Base-by-base conservation (phyloP, 2,113 vertebrate genomes). In the Perccottus glenii region DNA sequence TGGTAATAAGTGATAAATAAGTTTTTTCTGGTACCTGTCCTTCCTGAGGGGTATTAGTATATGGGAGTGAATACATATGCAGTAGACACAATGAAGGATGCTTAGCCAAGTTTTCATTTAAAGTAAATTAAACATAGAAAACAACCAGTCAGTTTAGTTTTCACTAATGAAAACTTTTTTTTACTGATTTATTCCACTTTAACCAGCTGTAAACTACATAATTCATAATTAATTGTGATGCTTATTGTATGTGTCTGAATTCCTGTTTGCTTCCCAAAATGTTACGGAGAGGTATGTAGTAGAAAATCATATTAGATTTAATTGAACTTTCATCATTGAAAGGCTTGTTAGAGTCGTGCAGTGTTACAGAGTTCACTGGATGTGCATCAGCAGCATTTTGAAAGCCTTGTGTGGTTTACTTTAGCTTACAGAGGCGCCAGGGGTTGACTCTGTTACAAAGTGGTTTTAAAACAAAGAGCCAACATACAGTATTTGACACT, bases 291-390 rank as follows among this genome's bases (percentile, higher is more conserved):
- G 1, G 12, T 46, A 11, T 6, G 10, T 11, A 38, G 35, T 38
- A 6, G 3, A 55, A 55, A 55, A 38, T 36, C 7, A 36, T 55
- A 4, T 55, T 33, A 7, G 36, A 55, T 55, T 55, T 58, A 32
- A 49, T 15, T n/a, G 4, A 71, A 72, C 73, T 62, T 12, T 38
- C 71, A 43, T 80, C 81, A 76, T 66, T 84, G 79, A 68, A 0
- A 3, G 4, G 9, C 70, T 50, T 52, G 67, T 76, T 70, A 33
- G 36, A 19, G 32, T 60, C 12, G 45, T 48, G 36, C 42, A 59
- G 46, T 9, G 46, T 49, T 53, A 57, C 38, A 38, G 46, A 68
- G 80, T 81, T 79, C 70, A 68, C 48, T 59, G 76, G 59, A 67
- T 11, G 61, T 62, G 57, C 60, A 74, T 47, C 45, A 67, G 64